Percentiles rank a stretch among this genome's conserved stretches.
Evolutionary conservation across 1,140 invertebrate genomes (phyloP).

Genomic region (Pygmarrhopalites habei): DNA sequence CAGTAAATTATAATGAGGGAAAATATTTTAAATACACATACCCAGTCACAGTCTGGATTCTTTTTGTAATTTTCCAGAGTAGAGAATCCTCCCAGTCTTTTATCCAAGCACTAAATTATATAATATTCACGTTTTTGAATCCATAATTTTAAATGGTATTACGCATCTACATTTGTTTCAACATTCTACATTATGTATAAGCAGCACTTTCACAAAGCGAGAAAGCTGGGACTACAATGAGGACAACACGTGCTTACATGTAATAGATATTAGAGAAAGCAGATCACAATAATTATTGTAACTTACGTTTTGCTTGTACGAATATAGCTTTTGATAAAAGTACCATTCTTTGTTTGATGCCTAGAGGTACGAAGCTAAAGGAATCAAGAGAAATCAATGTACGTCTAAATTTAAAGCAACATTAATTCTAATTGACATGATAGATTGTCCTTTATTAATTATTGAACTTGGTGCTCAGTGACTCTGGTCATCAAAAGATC

Average conservation of each 20-base stretch:
- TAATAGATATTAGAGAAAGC: background rate
- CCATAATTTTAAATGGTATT: background rate
- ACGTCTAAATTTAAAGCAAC: background rate
- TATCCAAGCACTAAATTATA: constrained; percentile 32
- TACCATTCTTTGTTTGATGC: constrained; percentile 37
- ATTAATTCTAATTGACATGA: background rate
- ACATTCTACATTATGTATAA: background rate
- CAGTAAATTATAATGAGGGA: too few species aligned
- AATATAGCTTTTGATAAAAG: constrained; percentile 39
- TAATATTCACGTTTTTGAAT: background rate
- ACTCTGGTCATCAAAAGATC: background rate
- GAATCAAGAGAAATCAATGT: constrained; percentile 7
- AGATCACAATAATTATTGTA: background rate
- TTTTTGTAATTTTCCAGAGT: constrained; percentile 36
- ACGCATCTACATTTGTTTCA: background rate
- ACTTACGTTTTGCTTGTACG: constrained; percentile 41
- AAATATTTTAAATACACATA: too few species aligned
- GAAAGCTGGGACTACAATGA: background rate
- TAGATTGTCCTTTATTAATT: background rate
- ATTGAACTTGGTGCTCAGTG: background rate
- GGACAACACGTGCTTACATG: background rate
- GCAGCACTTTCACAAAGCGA: background rate
- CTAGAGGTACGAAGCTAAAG: constrained; percentile 33
- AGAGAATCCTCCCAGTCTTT: constrained; percentile 38
- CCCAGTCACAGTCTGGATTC: constrained; percentile 40